These are phyloP conservation scores for Mormyrus iriodes DNA, from an alignment of 2,113 vertebrate genomes.

Conservation along the genomic window DNA sequence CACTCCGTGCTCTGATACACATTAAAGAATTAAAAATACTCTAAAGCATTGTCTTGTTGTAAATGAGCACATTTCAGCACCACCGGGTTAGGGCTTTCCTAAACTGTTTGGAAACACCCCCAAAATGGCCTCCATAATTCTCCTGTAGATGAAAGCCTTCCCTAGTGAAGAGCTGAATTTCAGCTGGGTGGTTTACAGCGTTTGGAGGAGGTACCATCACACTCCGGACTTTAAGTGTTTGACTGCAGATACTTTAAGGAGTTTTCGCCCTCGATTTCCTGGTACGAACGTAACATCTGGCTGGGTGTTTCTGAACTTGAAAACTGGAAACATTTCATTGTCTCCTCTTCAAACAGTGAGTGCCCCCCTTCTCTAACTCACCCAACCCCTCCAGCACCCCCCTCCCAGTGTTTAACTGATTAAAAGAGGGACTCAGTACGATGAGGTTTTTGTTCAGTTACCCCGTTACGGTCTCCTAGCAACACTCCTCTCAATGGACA, in stretches of 20 bases:
- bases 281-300: not conserved
- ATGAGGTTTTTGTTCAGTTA: constrained; percentile 28
- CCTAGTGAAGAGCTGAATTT: not conserved
- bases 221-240: not conserved
- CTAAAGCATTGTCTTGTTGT: not conserved
- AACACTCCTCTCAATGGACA: constrained; percentile 19
- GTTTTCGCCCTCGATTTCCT: not conserved
- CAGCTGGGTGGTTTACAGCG: not conserved
- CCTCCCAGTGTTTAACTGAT: constrained; percentile 15
- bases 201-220: not conserved
- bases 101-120: not conserved
- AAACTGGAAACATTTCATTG: constrained; percentile 7
- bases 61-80: not conserved
- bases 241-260: not conserved
- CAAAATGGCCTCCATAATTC: not conserved
- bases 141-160: not conserved
- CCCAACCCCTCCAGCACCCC: not conserved
- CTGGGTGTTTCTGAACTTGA: not conserved
- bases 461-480: constrained; percentile 26
- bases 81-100: not conserved
- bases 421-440: constrained; percentile 4
- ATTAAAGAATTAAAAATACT: not conserved
- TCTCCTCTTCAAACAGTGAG: not conserved
- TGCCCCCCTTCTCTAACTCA: not conserved
- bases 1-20: not conserved